Conservation (phyloP, 2,113 vertebrate genomes). For the Synchiropus splendidus region DNA sequence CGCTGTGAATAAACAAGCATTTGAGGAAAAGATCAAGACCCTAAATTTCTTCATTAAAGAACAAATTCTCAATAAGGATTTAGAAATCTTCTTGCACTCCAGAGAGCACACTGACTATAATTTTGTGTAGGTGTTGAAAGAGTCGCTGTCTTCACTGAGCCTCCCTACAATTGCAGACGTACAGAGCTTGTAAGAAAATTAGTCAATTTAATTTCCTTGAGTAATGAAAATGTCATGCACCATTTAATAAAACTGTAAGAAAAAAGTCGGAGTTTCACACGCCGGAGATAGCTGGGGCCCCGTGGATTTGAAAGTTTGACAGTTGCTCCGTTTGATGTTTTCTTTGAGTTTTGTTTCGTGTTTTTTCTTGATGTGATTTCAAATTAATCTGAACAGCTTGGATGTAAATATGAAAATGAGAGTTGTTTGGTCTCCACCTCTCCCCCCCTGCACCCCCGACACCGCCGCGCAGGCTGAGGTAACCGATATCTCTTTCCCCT, state of each 20-base stretch:
- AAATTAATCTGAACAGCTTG: conserved; percentile 73
- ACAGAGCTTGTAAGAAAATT: conserved; percentile 75
- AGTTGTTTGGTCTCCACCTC: conserved; percentile 67
- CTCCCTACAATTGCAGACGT: conserved; percentile 72
- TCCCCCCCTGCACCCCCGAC: conserved; percentile 30
- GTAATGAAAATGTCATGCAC: conserved; percentile 82
- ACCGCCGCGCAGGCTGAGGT: conserved; percentile 65
- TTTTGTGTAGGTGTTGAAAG: conserved; percentile 68
- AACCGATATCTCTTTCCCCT: conserved; percentile 71
- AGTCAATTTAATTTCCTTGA: conserved; percentile 78
- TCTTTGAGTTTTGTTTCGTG: conserved; percentile 67
- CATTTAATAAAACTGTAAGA: conserved; percentile 77
- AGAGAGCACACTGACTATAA: conserved; percentile 50
- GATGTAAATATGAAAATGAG: conserved; percentile 74
- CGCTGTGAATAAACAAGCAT: conserved; percentile 22
- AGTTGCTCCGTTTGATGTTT: conserved; percentile 71
- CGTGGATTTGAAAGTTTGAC: conserved; percentile 70
- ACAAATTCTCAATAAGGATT: conserved; percentile 48
- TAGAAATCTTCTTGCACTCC: conserved; percentile 49
- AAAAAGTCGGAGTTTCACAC: conserved; percentile 64
- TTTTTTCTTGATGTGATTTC: conserved; percentile 66
- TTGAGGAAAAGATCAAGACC: conserved; percentile 33
- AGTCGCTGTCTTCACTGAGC: conserved; percentile 64
- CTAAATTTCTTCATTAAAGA: conserved; percentile 52
- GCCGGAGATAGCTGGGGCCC: conserved; percentile 59